Evolutionary conservation across 2,888 invertebrate species (phyloP), one percentile per base, ranked within the genome.

Genomic region (Microchrysa polita): DNA sequence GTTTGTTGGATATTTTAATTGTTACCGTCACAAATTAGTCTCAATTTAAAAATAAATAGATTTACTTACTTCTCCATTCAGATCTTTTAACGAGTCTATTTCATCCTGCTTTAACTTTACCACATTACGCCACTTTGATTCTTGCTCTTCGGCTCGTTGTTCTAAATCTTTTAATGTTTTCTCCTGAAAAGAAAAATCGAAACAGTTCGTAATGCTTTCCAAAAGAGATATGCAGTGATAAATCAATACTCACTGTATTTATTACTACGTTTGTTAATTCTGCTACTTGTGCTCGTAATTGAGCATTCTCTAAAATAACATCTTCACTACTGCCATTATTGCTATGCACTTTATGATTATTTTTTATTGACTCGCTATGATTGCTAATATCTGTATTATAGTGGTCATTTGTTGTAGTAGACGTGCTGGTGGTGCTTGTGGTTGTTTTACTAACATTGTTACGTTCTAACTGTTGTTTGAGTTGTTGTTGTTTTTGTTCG

Each of bases 211-310:
- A 44, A 34, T 20, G 40, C 27, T 57, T 52, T 48, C 7, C 16
- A 65, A 12, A 72, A 69, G 59, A 69, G 42, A 67, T 71, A 40
- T 34, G 40, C 22, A 48, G 22, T 23, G 52, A 65, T 72, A 42
- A 22, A 12, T 65, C 65, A 63, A 61, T 71, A 87, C 90, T 87
- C 82, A 93, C 93, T 78, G 93, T 93, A 81, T 93, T 92, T 78
- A 90, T 89, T 77, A 94, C 92, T 78, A 92, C 89, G 80, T 86
- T 88, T 84, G 92, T 91, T 81, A 93, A 92, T 82, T 92, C 88
- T 77, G 88, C 88, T 67, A 91, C 89, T 80, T 89, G 87, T 57
- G 86, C 86, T 80, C 90, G 90, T 78, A 93, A 84, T 78, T 89
- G 89, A 79, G 88, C 87, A 81, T 90, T 91, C 81, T 91, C 88